Evolutionary conservation across 1,140 invertebrate genomes (phyloP), one percentile per base, ranked within the genome.

Genomic region (Magallana angulata): DNA sequence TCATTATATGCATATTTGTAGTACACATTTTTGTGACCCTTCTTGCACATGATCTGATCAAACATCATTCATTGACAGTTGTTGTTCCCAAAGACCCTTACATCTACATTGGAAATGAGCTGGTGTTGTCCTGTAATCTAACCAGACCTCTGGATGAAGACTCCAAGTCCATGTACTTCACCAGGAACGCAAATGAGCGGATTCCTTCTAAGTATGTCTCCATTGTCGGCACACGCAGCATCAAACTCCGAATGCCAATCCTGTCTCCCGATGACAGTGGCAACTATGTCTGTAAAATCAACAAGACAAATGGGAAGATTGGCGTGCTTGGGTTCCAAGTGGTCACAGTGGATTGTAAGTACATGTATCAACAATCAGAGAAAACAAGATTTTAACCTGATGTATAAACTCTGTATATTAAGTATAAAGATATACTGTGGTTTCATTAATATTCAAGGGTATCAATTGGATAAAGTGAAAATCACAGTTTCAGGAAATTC

Each of bases 311-410:
- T 14, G 71, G 80, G 11, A 57, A 48, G 2, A 80, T 18, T 8
- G 60, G 85, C n/a, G 64, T 84, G 12, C 85, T 91, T 84, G 91
- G 85, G 16, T 88, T 81, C n/a, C 91, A 91, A 82, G 84, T 86
- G 14, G 88, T 91, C 9, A 60, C 76, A 24, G 91, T 90, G 3
- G 89, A 91, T 62, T 89, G 90, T 91, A 86, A 88, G 90, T 90
- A 11, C 36, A 48, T 4, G 36, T 48, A 2, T 48, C 36, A 2
- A 48, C 36, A 48, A 48, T 48, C 36, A 5, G 36, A 48, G 36
- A 48, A 48, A 48, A 48, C 36, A 48, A 48, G 36, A 48, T 48
- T 48, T 48, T 48, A 48, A 48, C 36, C 5, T 48, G 0, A 48
- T 48, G 0, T 48, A 48, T 48, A 48, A 2, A 48, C 36, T 48